Evolutionary conservation across 2,797 vertebrate genomes (phyloP), one percentile per base, ranked within the genome.

Genomic region (Sebastes miniatus): DNA sequence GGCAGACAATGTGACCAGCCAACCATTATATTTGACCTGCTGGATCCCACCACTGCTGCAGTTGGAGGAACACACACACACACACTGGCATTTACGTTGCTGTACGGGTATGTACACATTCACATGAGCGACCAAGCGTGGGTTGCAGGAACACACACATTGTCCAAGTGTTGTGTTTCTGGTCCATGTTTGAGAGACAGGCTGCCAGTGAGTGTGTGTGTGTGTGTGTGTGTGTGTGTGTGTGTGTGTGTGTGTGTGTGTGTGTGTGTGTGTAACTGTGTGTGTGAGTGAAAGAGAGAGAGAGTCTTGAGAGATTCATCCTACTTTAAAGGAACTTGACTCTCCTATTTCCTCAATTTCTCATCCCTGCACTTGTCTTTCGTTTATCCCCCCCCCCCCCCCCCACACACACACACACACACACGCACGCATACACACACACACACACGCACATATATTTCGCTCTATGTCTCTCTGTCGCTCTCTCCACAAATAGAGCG

Each of bases 21-120:
- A 87, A 90, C 83, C 91, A 81, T 91, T 89, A 87, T 86, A 90
- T 43, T 6, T 91, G 90, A 90, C 92, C 90, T 88, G 90, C 88
- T 86, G 81, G 88, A 92, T 83, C 70, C 81, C 84, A 83, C 66
- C 80, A 74, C 57, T 25, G 31, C 76, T 82, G 58, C 76, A 74
- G 54, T 59, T 74, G 43, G 47, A 52, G 39, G 8, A 39, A 43
- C 39, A 61, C 52, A 57, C 75, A 63, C 65, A 63, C 76, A 59
- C 69, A 77, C 68, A 61, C 47, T 13, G 18, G 43, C 54, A 57
- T 68, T 70, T 27, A 65, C 68, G 29, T 66, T 64, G 13, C 50
- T 47, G 54, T 67, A 71, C n/a, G 58, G 75, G 77, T 72, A 84
- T 64, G 76, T 73, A 74, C 81, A 87, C 77, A 36, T 78, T 82